phyloP scores from a whole-genome alignment of 2,888 invertebrate genomes.

The Hedya salicella region DNA sequence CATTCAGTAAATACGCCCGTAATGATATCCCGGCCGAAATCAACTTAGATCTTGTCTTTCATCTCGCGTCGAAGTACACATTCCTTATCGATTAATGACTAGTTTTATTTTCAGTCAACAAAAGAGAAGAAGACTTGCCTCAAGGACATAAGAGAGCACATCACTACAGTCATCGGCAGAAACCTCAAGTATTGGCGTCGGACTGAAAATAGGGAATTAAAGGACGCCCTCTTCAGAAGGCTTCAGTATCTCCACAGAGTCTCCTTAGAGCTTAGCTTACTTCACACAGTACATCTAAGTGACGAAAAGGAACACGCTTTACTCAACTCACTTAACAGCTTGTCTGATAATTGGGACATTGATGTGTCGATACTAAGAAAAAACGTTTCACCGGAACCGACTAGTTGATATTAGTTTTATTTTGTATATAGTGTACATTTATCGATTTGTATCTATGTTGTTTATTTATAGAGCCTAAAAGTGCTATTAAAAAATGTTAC shows the following conservation, averaged over 20 bases:
- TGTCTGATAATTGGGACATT: constrained; percentile 71
- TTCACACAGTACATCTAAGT: constrained; percentile 68
- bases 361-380: constrained; percentile 64
- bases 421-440: constrained; percentile 81
- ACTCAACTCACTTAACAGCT: constrained; percentile 59
- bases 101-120: constrained; percentile 34
- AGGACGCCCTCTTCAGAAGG: constrained; percentile 68
- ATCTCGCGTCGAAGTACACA: too few species aligned
- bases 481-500: constrained; percentile 65
- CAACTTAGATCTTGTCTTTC: too few species aligned
- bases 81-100: too few species aligned
- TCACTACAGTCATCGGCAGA: constrained; percentile 76
- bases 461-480: constrained; percentile 71
- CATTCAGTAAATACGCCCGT: too few species aligned
- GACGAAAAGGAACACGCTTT: constrained; percentile 60
- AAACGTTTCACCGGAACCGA: constrained; percentile 52
- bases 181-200: constrained; percentile 84
- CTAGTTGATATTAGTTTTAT: constrained; percentile 58
- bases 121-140: constrained; percentile 76
- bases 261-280: constrained; percentile 68
- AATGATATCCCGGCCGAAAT: too few species aligned
- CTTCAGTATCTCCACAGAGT: constrained; percentile 73
- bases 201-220: constrained; percentile 61
- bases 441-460: constrained; percentile 67
- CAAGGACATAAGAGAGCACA: constrained; percentile 79